Evolutionary conservation across 2,797 vertebrate genomes (phyloP).

Genomic region (Hydrolagus colliei): DNA sequence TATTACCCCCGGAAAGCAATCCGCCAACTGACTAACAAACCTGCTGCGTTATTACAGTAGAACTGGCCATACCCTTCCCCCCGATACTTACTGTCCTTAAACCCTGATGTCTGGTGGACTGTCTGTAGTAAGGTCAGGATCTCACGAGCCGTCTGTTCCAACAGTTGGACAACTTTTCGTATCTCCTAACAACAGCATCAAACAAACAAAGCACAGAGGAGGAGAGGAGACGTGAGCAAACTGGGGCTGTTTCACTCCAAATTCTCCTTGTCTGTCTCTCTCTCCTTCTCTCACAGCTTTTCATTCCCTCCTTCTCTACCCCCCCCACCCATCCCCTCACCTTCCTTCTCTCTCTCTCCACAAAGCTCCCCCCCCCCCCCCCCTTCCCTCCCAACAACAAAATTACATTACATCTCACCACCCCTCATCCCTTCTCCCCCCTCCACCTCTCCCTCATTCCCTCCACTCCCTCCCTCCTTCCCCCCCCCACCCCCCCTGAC

Average conservation of each 20-base stretch:
- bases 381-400: too few relatives aligned
- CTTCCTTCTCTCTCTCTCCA: neutral
- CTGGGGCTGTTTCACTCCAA: too few relatives aligned
- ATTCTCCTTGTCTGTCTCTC: neutral
- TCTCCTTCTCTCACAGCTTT: neutral
- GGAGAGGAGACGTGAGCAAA: neutral
- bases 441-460: fast-evolving
- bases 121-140: constrained; percentile 87
- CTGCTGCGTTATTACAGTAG: neutral
- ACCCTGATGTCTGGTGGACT: constrained; percentile 85
- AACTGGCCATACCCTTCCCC: neutral
- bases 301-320: neutral
- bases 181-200: constrained; percentile 68
- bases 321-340: neutral
- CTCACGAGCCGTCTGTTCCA: constrained; percentile 91
- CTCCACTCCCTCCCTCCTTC: too few relatives aligned
- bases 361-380: neutral
- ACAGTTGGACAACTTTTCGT: constrained; percentile 80
- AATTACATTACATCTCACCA: neutral
- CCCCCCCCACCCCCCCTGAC: too few relatives aligned
- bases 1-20: neutral
- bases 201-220: neutral
- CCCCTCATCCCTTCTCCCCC: neutral
- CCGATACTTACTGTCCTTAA: constrained; percentile 81
- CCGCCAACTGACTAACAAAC: too few relatives aligned